Evolutionary conservation across 2,113 vertebrate species (phyloP).

Genomic region (Mastomys coucha): DNA sequence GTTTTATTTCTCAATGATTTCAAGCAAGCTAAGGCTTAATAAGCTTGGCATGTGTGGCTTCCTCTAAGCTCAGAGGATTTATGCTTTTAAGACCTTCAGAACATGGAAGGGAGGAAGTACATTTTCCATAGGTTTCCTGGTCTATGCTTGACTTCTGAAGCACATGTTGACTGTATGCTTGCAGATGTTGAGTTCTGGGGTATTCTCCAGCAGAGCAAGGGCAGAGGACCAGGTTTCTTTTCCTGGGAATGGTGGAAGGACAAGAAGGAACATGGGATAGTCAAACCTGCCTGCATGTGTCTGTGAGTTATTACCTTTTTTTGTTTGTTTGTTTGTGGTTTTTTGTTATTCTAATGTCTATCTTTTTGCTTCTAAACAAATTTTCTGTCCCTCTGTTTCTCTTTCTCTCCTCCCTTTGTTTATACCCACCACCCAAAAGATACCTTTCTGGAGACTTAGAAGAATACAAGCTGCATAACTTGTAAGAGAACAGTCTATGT

Average conservation of each 20-base stretch:
- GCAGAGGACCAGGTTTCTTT: not conserved
- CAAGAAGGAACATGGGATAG: not conserved
- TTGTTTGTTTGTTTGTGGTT: no score
- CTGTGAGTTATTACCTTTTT: not conserved
- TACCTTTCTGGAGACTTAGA: not conserved
- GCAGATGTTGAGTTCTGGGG: not conserved
- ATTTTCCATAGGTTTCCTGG: not conserved
- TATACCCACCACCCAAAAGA: not conserved
- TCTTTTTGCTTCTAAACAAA: not conserved
- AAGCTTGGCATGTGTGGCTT: not conserved
- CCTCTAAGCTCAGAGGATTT: not conserved
- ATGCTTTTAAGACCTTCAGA: not conserved
- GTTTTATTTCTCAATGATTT: constrained; percentile 22
- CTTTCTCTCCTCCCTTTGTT: rapidly evolving
- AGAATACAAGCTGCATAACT: not conserved
- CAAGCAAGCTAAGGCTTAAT: constrained; percentile 12
- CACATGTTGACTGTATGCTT: not conserved
- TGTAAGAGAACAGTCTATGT: not conserved
- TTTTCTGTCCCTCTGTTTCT: not conserved
- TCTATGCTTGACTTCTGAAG: constrained; percentile 28
- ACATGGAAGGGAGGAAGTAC: not conserved
- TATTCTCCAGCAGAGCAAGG: not conserved
- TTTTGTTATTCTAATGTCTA: not conserved
- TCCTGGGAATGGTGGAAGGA: no score
- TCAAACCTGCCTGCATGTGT: not conserved